These are phyloP conservation scores for Xenus cinereus DNA, from an alignment of 2,113 vertebrate species.

Conservation along the genomic window DNA sequence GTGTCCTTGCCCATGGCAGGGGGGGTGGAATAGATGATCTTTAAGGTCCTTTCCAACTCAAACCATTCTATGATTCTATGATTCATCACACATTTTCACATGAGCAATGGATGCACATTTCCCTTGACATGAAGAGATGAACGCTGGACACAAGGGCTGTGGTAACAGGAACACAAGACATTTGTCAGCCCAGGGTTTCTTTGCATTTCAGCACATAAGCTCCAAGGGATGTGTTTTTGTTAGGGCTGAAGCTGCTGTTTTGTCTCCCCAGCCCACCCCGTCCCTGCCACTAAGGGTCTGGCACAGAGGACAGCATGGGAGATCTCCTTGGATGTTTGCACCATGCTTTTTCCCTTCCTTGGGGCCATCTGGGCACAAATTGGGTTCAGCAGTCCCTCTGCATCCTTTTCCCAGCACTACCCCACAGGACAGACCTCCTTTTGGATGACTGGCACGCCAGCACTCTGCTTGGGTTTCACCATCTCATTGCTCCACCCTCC, in stretches of 20 bases:
- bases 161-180: neutral
- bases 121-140: neutral
- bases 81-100: neutral
- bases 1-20: neutral
- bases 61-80: neutral
- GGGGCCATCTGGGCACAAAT: neutral
- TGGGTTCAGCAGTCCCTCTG: neutral
- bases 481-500: neutral
- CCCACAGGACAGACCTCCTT: neutral
- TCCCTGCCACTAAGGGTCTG: neutral
- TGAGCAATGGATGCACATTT: rapidly evolving
- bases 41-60: neutral
- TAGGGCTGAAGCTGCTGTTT: neutral
- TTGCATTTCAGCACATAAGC: too few relatives aligned
- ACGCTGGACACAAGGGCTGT: rapidly evolving
- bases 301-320: neutral
- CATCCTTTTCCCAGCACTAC: neutral
- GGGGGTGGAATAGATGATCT: neutral
- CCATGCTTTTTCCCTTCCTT: rapidly evolving
- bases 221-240: neutral
- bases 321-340: neutral
- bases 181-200: neutral
- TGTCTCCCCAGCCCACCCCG: neutral
- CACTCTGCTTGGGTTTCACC: neutral
- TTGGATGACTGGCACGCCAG: rapidly evolving